These are phyloP conservation scores for Drosophila siamana DNA, from an alignment of 2,888 invertebrate species.

Conservation along the genomic window DNA sequence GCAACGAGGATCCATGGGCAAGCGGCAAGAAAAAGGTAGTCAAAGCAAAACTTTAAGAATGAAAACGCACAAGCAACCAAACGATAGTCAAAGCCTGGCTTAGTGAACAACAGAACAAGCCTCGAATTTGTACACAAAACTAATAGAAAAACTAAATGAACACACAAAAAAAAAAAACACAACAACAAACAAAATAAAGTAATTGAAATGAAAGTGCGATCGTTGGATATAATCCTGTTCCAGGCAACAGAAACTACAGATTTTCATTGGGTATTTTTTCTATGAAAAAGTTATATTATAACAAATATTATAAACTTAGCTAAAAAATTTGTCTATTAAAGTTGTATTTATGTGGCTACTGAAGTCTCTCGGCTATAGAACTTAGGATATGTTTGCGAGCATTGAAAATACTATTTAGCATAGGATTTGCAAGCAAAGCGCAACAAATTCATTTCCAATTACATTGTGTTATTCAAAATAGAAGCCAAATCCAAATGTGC, in stretches of 20 bases:
- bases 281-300: constrained; percentile 68
- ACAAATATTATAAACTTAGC: constrained; percentile 26
- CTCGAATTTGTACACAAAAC: constrained; percentile 26
- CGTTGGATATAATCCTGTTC: constrained; percentile 8
- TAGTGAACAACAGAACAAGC: constrained; percentile 18
- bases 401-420: not conserved
- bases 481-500: constrained; percentile 6
- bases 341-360: constrained; percentile 16
- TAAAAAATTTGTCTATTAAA: constrained; percentile 19
- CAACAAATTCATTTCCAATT: constrained; percentile 2
- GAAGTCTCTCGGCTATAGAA: not conserved
- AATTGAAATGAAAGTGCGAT: not conserved
- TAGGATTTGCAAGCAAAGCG: not conserved
- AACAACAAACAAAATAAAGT: not conserved
- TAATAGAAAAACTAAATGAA: constrained; percentile 14
- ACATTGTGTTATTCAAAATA: constrained; percentile 1
- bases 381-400: not conserved
- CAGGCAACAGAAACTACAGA: constrained; percentile 25
- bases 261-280: constrained; percentile 66
- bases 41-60: constrained; percentile 31
- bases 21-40: constrained; percentile 5
- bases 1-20: constrained; percentile 38
- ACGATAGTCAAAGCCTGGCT: constrained; percentile 22
- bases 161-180: constrained; percentile 10
- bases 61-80: constrained; percentile 38